Base-by-base conservation (phyloP, 2,888 invertebrate species). In the Drosophila hamatofila region DNA sequence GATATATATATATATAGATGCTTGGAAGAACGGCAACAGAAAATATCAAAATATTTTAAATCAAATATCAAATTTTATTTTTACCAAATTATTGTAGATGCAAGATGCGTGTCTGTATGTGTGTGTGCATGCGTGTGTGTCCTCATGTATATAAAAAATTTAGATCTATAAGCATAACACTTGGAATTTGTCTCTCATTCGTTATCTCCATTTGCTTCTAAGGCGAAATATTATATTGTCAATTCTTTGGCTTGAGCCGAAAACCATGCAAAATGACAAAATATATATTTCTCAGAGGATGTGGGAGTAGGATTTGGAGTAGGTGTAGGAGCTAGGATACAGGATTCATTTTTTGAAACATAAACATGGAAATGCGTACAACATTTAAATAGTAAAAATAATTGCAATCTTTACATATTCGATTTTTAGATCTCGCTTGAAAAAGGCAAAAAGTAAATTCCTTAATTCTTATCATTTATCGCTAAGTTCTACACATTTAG, bases 141-240 rank as follows among this genome's bases (percentile, higher is more conserved):
- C 7, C 9, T 58, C 44, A 48, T 66, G 68, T 83, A 67, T 83
- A 83, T 84, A 80, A 81, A 84, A 87, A 87, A 84, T 84, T 84
- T 84, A 84, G 84, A 84, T 84, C 84, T 84, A 84, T 84, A 84
- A 84, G 84, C 84, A 87, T 84, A 87, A 87, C 84, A 84, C 87
- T 85, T 86, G 83, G 80, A 88, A 85, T 86, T 75, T 66, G 72
- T 83, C 83, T 86, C 75, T 69, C 74, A 61, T 86, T 82, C 73
- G 73, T 72, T 77, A 72, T 80, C 68, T 78, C 75, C 60, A 54
- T 80, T 82, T 85, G 80, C 76, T 75, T 78, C 78, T 90, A 90
- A 91, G 90, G 86, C 89, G 88, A 91, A 91, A 91, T 90, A 90
- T 90, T 87, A 86, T 86, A 90, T 91, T 91, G 91, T 91, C 91